A percentile compares a stretch with the other conserved stretches of the same genome.
These are phyloP conservation scores for Macrobrachium rosenbergii DNA, from an alignment of 1,140 invertebrate genomes.

Conservation along the genomic window DNA sequence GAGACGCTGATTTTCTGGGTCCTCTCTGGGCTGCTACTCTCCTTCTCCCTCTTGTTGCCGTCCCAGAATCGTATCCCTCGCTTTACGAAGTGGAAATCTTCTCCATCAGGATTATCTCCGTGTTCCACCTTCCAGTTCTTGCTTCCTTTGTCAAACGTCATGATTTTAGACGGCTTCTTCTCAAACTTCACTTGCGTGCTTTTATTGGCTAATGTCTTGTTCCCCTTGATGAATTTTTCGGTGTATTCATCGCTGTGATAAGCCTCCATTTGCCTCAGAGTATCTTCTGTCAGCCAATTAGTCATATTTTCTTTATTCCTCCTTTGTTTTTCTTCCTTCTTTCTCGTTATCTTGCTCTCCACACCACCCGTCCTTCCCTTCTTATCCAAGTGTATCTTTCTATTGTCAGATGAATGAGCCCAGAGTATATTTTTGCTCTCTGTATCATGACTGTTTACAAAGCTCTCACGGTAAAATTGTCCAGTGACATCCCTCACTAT, in stretches of 20 bases:
- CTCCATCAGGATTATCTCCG: not conserved
- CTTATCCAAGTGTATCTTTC: not conserved
- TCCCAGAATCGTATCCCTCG: slow-evolving; percentile 54
- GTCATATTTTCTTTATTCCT: not conserved
- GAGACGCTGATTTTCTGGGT: slow-evolving; percentile 23
- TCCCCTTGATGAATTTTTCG: not conserved
- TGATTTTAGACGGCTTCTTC: not conserved
- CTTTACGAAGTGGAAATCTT: slow-evolving; percentile 34
- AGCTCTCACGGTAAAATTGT: too few relatives aligned
- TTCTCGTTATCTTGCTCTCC: slow-evolving; percentile 15
- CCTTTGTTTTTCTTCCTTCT: not conserved
- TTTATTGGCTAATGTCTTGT: not conserved
- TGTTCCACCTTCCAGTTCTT: not conserved
- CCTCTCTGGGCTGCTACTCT: slow-evolving; percentile 8
- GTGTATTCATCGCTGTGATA: slow-evolving; percentile 46
- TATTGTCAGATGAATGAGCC: not conserved
- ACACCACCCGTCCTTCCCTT: not conserved
- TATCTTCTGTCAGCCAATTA: slow-evolving; percentile 43
- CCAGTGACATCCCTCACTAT: too few relatives aligned
- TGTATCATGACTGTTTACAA: too few relatives aligned
- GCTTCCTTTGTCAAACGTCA: not conserved
- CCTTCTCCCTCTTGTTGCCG: slow-evolving; percentile 24
- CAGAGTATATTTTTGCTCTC: slow-evolving; percentile 7
- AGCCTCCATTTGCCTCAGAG: slow-evolving; percentile 35
- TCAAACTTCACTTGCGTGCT: not conserved